phyloP scores from a whole-genome alignment of 2,113 vertebrate species.

The Pseudonaja textilis region DNA sequence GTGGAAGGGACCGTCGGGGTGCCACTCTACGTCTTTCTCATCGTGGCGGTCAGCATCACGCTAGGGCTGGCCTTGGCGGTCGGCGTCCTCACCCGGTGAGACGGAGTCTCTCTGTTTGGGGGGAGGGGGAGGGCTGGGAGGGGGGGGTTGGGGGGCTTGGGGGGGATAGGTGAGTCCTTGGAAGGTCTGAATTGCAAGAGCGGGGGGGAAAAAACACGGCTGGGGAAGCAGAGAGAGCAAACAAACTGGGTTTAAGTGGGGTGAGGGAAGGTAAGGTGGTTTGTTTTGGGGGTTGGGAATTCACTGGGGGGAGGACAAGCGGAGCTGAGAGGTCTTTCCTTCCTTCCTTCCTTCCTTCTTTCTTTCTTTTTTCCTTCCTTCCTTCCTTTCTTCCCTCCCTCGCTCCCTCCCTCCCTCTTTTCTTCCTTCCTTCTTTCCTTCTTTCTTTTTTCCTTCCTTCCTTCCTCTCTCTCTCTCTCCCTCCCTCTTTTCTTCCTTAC shows the following conservation, averaged over 20 bases:
- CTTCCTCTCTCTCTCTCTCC: too few species aligned
- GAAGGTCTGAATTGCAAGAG: too few species aligned
- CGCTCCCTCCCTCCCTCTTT: too few species aligned
- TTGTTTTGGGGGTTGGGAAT: background rate
- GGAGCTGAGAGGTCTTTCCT: background rate
- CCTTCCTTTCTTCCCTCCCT: background rate
- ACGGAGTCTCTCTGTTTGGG: background rate
- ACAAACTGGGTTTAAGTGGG: background rate
- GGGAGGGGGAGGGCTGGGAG: fast-evolving
- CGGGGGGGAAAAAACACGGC: fast-evolving
- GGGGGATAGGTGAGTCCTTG: too few species aligned
- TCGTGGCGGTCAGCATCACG: conserved; percentile 56
- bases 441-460: too few species aligned
- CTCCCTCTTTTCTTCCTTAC: too few species aligned
- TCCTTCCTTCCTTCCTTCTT: background rate
- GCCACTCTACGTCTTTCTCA: conserved; percentile 41
- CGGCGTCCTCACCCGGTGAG: conserved; percentile 61
- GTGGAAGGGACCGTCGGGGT: background rate
- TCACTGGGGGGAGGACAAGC: background rate
- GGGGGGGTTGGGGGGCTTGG: background rate
- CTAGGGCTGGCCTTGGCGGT: conserved; percentile 53
- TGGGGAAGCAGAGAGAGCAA: background rate
- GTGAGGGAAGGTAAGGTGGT: too few species aligned
- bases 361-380: too few species aligned
- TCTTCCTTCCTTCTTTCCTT: background rate